Base-by-base conservation (phyloP, 2,797 vertebrate genomes). In the Odontamblyopus rebecca region DNA sequence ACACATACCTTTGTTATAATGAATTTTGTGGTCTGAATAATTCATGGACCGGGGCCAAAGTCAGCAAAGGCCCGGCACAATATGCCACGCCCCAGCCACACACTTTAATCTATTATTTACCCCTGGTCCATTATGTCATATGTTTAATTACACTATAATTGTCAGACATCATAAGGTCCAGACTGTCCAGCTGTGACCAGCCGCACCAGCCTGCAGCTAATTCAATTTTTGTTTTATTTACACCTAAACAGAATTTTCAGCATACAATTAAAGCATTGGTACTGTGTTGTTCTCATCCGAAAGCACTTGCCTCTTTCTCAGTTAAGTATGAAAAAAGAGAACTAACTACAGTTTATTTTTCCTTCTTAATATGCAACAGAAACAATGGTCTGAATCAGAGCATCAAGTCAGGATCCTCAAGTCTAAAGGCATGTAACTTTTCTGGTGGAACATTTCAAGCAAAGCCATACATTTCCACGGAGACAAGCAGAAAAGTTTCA, bases 81-180 rank as follows among this genome's bases (percentile, higher is more conserved):
- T 35, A 66, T 6, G 23, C 26, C 26, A 50, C 44, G 26, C 64
- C 64, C 64, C 15, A 16, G 63, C 23, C 41, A 26, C 64, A 66
- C 44, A 50, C 26, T 44, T 3, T 4, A 13, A 50, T 66, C 44
- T 18, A 66, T 64, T 27, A 66, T 66, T 66, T 66, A 66, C 11
- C 12, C 6, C 26, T 44, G 23, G 44, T 44, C 62, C 62, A 66
- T 66, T 27, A 19, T 9, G 26, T 44, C 64, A 51, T 66, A 66
- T 66, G 64, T 51, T 66, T 66, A 51, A 51, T 51, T 51, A 66
- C 44, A 27, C 64, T 29, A 18, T 66, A 27, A 51, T 51, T 50
- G 64, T 66, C 16, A 19, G 26, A 66, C 13, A 29, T 66, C 64
- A 29, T 30, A 16, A 66, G 26, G 44, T 66, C 44, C 44, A 50